Percentiles rank a stretch among this genome's conserved stretches.
Conservation (phyloP, 2,888 invertebrate genomes). For the Ochropleura leucogaster region DNA sequence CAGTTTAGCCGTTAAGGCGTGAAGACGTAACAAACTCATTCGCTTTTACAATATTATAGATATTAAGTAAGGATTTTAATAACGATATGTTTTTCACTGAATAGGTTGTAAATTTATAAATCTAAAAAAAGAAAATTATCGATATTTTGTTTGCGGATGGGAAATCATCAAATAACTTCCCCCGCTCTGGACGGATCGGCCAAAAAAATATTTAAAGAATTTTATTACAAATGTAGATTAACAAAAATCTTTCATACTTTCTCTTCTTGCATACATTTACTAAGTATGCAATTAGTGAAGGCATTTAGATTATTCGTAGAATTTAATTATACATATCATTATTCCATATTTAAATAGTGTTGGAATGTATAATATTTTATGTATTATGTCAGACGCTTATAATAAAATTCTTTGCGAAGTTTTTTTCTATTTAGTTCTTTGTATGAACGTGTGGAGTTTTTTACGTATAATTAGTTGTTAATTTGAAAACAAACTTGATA, state of each 20-base stretch:
- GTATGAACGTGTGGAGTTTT: background rate
- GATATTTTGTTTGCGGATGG: too few species aligned
- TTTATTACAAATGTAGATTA: conserved; percentile 4
- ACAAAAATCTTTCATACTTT: conserved; percentile 32
- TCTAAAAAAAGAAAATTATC: too few species aligned
- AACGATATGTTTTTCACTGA: background rate
- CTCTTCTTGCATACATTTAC: conserved; percentile 13
- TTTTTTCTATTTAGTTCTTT: conserved; percentile 14
- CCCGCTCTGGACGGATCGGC: too few species aligned
- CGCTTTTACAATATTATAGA: too few species aligned
- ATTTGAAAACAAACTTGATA: conserved; percentile 15
- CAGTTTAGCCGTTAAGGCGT: too few species aligned
- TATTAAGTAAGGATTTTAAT: too few species aligned
- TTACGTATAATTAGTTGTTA: conserved; percentile 11
- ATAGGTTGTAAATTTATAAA: background rate
- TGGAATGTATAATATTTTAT: conserved; percentile 36
- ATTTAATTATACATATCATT: conserved; percentile 18
- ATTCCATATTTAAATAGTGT: conserved; percentile 7
- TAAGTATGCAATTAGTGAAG: conserved; percentile 13
- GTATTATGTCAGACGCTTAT: conserved; percentile 9
- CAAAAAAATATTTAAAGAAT: conserved; percentile 7
- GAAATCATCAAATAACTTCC: too few species aligned
- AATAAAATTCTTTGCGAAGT: background rate
- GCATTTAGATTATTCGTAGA: conserved; percentile 17
- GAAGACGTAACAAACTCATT: too few species aligned